Evolutionary conservation across 2,888 invertebrate genomes (phyloP).

Genomic region (Aphrophora alni): DNA sequence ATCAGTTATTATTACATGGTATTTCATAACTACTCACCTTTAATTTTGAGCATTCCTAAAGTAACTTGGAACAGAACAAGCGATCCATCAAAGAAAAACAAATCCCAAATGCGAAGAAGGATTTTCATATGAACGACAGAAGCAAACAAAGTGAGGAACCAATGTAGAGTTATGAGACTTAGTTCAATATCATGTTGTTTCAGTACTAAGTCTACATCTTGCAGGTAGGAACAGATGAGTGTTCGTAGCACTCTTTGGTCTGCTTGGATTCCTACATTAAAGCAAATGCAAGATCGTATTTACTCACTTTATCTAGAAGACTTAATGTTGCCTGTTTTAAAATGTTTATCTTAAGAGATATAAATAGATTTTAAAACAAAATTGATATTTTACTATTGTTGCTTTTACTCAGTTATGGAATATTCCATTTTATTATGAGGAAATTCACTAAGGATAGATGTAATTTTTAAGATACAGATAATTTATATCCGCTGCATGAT

Average conservation of each 20-base stretch:
- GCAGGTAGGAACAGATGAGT: slow-evolving; percentile 86
- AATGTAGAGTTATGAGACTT: slow-evolving; percentile 93
- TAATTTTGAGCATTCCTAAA: slow-evolving; percentile 90
- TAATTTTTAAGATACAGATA: no score
- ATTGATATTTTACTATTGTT: no score
- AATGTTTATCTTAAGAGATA: no score
- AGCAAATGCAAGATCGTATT: no score
- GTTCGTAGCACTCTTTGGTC: slow-evolving; percentile 96
- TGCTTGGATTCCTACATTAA: slow-evolving; percentile 85
- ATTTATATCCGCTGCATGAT: no score
- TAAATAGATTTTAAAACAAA: no score
- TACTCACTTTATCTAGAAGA: no score
- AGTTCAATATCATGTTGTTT: slow-evolving; percentile 94
- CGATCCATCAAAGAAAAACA: slow-evolving; percentile 96
- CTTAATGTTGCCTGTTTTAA: no score
- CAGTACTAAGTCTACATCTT: slow-evolving; percentile 88
- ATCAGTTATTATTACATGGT: no score
- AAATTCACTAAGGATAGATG: no score
- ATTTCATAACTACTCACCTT: slow-evolving; percentile 55
- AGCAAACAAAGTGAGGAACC: slow-evolving; percentile 97
- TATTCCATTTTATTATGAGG: no score
- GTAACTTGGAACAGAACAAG: slow-evolving; percentile 93
- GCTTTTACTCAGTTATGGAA: no score
- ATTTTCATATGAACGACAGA: slow-evolving; percentile 97
- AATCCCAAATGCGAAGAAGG: slow-evolving; percentile 92